Base-by-base conservation (phyloP, 2,888 invertebrate genomes). In the Vesta saturnalis region DNA sequence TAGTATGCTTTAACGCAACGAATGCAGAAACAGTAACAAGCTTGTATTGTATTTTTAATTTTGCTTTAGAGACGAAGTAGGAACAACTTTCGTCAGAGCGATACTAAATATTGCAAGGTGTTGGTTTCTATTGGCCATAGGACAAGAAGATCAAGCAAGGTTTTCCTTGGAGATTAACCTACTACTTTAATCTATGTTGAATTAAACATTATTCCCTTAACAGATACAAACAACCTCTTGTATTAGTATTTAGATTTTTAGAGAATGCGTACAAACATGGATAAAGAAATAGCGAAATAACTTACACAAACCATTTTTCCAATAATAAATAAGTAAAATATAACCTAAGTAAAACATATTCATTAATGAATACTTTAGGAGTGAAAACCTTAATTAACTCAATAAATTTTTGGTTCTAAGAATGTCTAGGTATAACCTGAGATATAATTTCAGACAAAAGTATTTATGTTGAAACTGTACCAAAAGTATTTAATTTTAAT, bases 101-200 rank as follows among this genome's bases (percentile, higher is more conserved):
- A 67, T 66, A 71, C 60, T 78, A 74, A 77, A 77, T 77, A 77
- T 77, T 78, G 77, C 74, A 78, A 70, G 61, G 52, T 49, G 64
- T 60, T 58, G 67, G 72, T 67, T 66, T 72, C 66, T 57, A 68
- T 60, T 71, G 70, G 67, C 64, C 69, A 60, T 60, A 49, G 61
- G 70, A 65, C 63, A 68, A 62, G 63, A 60, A 70, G 66, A 67
- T 70, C 65, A 70, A 64, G 70, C 63, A 65, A 61, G 63, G 67
- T 59, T 67, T 62, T 75, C 76, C 73, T 74, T 72, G 75, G 77
- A 78, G 79, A 79, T 80, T 79, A 80, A 77, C 76, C 78, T 77
- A 76, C 77, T 78, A 78, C 79, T 80, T 79, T 80, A 80, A 79
- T 79, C 79, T 79, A 73, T 77, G 76, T 76, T 80, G 80, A 79